Percentiles rank a stretch among this genome's conserved stretches.
These are phyloP conservation scores for Sphenodon punctatus DNA, from an alignment of 2,797 vertebrate species.

Conservation along the genomic window DNA sequence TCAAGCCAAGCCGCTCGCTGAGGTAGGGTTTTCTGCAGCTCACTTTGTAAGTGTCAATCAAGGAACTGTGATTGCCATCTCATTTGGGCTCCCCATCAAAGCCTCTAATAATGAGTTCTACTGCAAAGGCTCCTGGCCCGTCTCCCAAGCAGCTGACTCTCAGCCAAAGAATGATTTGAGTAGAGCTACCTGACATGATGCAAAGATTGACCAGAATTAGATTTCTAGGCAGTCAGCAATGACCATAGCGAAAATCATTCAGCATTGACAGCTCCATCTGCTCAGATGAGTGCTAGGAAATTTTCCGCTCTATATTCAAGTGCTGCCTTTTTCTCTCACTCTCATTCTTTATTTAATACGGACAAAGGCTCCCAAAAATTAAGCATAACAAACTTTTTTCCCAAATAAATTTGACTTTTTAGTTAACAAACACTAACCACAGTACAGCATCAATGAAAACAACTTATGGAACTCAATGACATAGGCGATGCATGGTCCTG, in stretches of 20 bases:
- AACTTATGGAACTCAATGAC: too few relatives aligned
- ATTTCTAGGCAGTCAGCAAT: background rate
- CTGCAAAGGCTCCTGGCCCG: background rate
- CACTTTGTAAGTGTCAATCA: slow-evolving; percentile 27
- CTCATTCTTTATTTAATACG: background rate
- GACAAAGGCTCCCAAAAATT: too few relatives aligned
- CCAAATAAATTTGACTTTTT: too few relatives aligned
- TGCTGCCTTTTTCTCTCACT: too few relatives aligned
- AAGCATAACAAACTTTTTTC: too few relatives aligned
- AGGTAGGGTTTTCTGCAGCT: background rate
- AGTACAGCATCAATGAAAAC: too few relatives aligned
- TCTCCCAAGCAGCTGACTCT: background rate
- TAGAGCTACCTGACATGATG: background rate
- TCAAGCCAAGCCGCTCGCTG: background rate
- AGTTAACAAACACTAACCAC: too few relatives aligned
- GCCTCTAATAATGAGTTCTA: background rate
- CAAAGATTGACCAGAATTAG: background rate
- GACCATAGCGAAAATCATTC: background rate
- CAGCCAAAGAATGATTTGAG: background rate
- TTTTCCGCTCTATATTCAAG: too few relatives aligned
- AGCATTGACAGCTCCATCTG: background rate
- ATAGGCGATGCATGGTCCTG: too few relatives aligned
- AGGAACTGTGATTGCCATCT: background rate
- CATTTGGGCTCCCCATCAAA: background rate
- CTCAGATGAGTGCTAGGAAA: background rate